Conservation (phyloP, 2,113 vertebrate genomes). For the Pelusios castaneus region DNA sequence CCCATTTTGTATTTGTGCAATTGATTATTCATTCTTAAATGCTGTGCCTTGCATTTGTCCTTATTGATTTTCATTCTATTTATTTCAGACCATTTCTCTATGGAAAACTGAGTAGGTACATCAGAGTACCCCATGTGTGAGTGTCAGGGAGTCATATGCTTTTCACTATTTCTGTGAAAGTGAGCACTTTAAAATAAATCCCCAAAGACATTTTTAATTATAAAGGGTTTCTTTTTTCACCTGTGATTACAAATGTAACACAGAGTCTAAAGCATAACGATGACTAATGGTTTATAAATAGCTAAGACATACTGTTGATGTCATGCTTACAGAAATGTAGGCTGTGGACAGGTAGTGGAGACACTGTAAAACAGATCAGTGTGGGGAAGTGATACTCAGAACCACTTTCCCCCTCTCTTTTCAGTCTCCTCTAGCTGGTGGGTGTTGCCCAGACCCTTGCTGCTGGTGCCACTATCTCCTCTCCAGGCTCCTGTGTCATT, state of each 20-base stretch:
- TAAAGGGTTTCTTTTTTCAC: not conserved
- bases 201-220: not conserved
- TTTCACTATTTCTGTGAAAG: not conserved
- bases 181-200: not conserved
- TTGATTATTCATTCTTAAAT: not conserved
- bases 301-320: not conserved
- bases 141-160: not conserved
- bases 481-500: not conserved
- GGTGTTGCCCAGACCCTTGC: not conserved
- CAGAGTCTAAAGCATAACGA: not conserved
- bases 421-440: not conserved
- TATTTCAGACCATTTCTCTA: not conserved
- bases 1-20: not conserved
- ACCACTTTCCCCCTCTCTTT: not conserved
- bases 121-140: not conserved
- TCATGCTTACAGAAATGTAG: not conserved
- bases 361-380: not conserved
- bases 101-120: not conserved
- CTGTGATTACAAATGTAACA: not conserved
- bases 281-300: not conserved
- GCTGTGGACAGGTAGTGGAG: rapidly evolving
- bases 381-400: not conserved
- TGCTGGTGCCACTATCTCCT: not conserved
- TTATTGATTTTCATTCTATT: not conserved
- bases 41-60: not conserved